A percentile compares a stretch with the other conserved stretches of the same genome.
Conservation (phyloP, 2,797 vertebrate genomes). For the Calcarius lapponicus region DNA sequence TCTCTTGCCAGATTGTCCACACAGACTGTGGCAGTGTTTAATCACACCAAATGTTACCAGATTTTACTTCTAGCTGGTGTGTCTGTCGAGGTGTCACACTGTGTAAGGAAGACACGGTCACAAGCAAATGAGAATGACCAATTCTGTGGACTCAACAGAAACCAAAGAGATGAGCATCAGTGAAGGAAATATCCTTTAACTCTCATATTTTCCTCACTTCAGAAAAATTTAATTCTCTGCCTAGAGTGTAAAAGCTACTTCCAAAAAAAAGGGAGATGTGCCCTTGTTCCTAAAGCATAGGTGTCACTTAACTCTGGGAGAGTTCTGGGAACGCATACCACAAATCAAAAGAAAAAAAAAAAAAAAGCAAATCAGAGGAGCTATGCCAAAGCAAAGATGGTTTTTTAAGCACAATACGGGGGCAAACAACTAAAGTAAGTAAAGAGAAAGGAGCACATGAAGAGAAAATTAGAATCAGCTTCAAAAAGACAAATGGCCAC, state of each 20-base stretch:
- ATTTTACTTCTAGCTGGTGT: background rate
- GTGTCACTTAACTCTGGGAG: background rate
- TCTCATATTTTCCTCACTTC: background rate
- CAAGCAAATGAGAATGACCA: background rate
- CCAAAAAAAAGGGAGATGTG: background rate
- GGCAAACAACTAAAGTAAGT: background rate
- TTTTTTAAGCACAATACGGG: background rate
- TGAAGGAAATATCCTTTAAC: background rate
- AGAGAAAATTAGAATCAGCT: background rate
- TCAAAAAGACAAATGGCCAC: background rate
- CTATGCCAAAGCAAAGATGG: fast-evolving
- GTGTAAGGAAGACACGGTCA: background rate
- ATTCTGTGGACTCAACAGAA: background rate
- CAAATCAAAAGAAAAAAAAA: background rate
- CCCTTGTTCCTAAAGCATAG: background rate
- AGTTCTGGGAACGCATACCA: background rate
- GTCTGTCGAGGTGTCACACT: background rate
- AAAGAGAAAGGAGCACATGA: background rate
- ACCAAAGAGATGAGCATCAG: background rate
- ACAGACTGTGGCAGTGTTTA: background rate
- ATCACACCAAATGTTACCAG: background rate
- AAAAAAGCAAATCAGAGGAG: background rate
- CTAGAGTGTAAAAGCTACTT: background rate
- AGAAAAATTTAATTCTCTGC: background rate
- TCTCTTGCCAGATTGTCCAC: background rate